A percentile compares a stretch with the other conserved stretches of the same genome.
Conservation (phyloP, 64 coral and sea anemone species). For the Hydrozoanthus tunicans region DNA sequence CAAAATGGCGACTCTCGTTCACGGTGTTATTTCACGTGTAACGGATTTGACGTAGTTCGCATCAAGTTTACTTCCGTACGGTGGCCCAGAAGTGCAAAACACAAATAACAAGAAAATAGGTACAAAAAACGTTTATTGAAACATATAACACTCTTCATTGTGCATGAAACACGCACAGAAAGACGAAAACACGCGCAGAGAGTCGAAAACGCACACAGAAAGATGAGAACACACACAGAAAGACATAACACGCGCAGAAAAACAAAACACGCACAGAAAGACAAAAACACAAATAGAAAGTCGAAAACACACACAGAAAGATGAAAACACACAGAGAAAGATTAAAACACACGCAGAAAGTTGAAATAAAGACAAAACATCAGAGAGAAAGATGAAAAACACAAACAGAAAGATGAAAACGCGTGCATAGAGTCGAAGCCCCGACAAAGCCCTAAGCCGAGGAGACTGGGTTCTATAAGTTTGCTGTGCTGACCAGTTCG, state of each 20-base stretch:
- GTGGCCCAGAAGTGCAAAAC: not conserved
- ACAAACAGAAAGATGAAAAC: not conserved
- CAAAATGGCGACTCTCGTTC: too few relatives aligned
- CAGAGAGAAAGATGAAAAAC: not conserved
- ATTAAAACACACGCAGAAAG: not conserved
- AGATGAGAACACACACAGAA: not conserved
- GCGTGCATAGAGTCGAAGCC: not conserved
- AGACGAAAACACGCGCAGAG: not conserved
- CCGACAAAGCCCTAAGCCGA: not conserved
- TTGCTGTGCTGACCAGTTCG: not conserved
- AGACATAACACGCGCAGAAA: not conserved
- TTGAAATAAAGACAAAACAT: not conserved
- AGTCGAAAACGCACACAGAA: not conserved
- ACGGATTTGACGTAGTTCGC: too few relatives aligned
- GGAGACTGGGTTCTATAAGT: slow-evolving; percentile 5
- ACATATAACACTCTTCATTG: not conserved
- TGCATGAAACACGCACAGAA: not conserved
- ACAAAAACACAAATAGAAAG: not conserved
- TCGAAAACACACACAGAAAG: not conserved
- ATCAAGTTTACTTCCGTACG: not conserved
- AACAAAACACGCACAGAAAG: not conserved
- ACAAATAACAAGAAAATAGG: not conserved
- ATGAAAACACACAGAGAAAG: not conserved
- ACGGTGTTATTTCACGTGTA: too few relatives aligned
- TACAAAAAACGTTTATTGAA: not conserved